Percentiles rank a stretch among this genome's conserved stretches.
Conservation (phyloP, 2,113 vertebrate genomes). For the Bolborhynchus lineola region DNA sequence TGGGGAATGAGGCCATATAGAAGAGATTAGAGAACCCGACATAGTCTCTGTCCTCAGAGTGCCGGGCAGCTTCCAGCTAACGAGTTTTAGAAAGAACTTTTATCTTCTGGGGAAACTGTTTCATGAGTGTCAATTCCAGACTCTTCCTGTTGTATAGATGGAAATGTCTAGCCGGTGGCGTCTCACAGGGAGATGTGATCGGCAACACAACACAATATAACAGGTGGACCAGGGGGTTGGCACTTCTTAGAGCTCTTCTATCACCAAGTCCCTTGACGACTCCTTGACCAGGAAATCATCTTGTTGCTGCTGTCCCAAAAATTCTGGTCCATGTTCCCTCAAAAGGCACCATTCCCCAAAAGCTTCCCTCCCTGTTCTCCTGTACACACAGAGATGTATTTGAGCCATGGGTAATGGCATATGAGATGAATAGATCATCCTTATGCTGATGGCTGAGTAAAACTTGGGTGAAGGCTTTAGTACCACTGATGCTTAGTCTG, state of each 20-base stretch:
- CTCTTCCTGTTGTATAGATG: not conserved
- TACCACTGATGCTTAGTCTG: not conserved
- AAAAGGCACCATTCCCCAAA: not conserved
- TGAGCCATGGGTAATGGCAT: not conserved
- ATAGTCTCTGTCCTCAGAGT: not conserved
- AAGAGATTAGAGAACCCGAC: not conserved
- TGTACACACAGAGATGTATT: not conserved
- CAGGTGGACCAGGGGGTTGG: not conserved
- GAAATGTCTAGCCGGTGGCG: not conserved
- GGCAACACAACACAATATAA: not conserved
- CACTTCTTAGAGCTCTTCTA: not conserved
- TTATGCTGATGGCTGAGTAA: not conserved
- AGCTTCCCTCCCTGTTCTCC: not conserved
- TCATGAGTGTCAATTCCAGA: not conserved
- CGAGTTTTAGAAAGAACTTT: not conserved
- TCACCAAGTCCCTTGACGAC: not conserved
- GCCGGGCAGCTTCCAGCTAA: not conserved
- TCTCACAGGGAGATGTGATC: not conserved
- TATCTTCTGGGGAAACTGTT: not conserved
- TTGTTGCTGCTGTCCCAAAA: not conserved
- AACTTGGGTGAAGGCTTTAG: not conserved
- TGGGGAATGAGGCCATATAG: not conserved
- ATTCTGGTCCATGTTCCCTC: not conserved
- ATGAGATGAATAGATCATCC: fast-evolving
- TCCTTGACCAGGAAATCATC: not conserved